Evolutionary conservation across 2,888 invertebrate genomes (phyloP), one percentile per base, ranked within the genome.

Genomic region (Byasa hedistus): DNA sequence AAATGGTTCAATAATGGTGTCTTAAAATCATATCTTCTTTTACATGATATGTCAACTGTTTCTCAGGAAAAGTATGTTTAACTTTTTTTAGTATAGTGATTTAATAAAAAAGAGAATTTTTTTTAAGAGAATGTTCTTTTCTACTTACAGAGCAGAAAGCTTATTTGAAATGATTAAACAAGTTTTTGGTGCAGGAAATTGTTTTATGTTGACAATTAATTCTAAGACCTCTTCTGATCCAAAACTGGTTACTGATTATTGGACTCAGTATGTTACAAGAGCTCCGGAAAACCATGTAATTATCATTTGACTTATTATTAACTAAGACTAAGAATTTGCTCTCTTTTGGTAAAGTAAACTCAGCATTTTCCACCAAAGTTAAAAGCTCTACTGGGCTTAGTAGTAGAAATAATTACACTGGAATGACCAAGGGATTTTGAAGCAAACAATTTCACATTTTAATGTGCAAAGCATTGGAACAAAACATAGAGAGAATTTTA

Each of bases 171-270:
- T 94, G 70, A 93, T 99, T 82, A 97, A 98, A 87, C 94, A 95
- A 62, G 95, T 95, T 19, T 99, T 97, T 91, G 98, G 98, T 17
- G 93, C 94, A 51, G 93, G 94, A 76, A 96, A 96, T 81, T 98
- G 98, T 85, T 98, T 98, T 82, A 92, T 99, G 77, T 91, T 99
- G 66, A 94, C 95, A 82, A 95, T 98, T 70, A 99, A 99, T 89
- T 98, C 98, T 1, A 93, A 95, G 75, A 93, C 92, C 61, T 92
- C 93, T 22, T 88, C 92, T 61, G 91, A 93, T 58, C 82, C 86
- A 27, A 94, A 80, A 85, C 95, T 79, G 52, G 67, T 80, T 23
- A 95, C 95, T 15, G 98, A 98, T 89, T 95, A 96, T 21, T 98
- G 98, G 98, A 93, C 94, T 73, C 94, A 95, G 71, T 97, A 94